Percentiles rank a stretch among this genome's conserved stretches.
These are phyloP conservation scores for Tonatia bakeri DNA, from an alignment of 2,113 vertebrate genomes.

Conservation along the genomic window DNA sequence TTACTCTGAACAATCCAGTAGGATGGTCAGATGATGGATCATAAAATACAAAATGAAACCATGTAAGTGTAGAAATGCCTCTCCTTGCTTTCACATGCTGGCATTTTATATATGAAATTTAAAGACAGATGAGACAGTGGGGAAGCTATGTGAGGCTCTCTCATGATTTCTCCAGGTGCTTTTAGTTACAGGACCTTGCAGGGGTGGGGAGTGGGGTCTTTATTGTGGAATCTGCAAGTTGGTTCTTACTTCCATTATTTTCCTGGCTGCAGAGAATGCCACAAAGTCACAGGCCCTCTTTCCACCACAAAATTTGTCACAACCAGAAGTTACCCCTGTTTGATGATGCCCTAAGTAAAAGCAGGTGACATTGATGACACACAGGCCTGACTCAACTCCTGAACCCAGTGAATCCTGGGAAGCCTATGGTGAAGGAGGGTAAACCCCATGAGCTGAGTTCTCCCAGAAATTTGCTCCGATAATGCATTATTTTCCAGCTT, in stretches of 20 bases:
- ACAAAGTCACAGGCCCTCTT: background rate
- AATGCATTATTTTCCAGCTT: background rate
- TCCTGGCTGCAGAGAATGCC: background rate
- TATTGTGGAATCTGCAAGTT: background rate
- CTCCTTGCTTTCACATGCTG: background rate
- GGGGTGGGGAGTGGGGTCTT: too few species aligned
- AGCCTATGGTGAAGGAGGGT: accelerated
- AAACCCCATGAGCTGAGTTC: background rate
- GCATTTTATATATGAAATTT: background rate
- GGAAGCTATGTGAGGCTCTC: background rate
- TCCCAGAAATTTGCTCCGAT: background rate
- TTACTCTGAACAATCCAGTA: background rate
- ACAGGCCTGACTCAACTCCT: background rate
- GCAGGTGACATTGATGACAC: background rate
- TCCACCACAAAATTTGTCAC: background rate
- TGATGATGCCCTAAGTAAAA: background rate
- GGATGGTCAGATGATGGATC: background rate
- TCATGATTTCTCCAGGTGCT: background rate
- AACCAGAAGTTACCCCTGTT: background rate
- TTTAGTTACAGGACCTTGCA: background rate
- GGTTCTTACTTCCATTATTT: background rate
- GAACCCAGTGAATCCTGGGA: background rate
- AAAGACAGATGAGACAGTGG: background rate
- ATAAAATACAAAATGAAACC: background rate
- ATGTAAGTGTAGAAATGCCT: background rate